Percentiles rank a stretch among this genome's conserved stretches.
phyloP scores from a whole-genome alignment of 2,797 vertebrate genomes.

The Sylvilagus floridanus region DNA sequence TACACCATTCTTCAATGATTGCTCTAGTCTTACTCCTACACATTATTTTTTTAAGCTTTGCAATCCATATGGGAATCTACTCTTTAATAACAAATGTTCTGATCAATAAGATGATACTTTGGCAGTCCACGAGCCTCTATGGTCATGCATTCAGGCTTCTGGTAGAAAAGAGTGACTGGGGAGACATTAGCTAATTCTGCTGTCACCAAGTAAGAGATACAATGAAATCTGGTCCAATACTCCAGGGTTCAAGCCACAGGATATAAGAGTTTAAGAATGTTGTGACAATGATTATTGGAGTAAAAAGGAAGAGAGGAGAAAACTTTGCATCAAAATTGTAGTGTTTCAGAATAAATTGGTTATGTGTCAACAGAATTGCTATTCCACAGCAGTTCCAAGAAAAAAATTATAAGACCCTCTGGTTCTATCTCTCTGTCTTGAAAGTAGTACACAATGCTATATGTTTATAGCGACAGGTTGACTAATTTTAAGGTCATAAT shows the following conservation, averaged over 20 bases:
- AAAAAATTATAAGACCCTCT: not conserved
- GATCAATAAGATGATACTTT: not conserved
- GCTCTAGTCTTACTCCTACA: not conserved
- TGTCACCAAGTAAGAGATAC: conserved; percentile 49
- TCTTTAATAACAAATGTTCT: conserved; percentile 2
- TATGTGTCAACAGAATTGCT: not conserved
- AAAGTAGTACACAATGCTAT: not conserved
- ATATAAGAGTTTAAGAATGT: not conserved
- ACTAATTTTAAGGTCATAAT: conserved; percentile 24
- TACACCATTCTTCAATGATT: conserved; percentile 5
- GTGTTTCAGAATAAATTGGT: not conserved
- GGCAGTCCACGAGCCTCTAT: not conserved
- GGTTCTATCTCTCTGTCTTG: not conserved
- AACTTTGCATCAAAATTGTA: not conserved
- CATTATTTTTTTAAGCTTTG: not conserved
- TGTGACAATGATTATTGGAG: not conserved
- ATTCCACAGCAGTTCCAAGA: not conserved
- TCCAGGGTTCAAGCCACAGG: conserved; percentile 39
- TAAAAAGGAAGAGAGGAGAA: conserved; percentile 1
- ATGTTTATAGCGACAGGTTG: not conserved
- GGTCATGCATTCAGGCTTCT: not conserved
- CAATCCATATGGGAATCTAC: not conserved
- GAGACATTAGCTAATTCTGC: conserved; percentile 42
- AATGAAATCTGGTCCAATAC: not conserved
- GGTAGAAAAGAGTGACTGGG: not conserved